Evolutionary conservation across 2,888 invertebrate genomes (phyloP), one percentile per base, ranked within the genome.

Genomic region (Cybosia mesomella): DNA sequence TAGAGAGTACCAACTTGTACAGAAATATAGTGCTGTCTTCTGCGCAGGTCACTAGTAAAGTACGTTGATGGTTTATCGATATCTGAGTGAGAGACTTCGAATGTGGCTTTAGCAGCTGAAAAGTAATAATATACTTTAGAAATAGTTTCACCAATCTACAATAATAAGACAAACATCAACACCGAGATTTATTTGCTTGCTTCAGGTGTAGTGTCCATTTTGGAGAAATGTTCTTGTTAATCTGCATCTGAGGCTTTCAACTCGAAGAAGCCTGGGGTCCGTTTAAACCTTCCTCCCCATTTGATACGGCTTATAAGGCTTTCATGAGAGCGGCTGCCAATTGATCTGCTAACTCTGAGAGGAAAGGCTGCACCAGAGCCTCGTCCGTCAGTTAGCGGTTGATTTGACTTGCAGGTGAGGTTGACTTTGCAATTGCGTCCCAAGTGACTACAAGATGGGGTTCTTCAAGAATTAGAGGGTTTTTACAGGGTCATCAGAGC

Each of bases 21-120:
- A 97, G 91, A 81, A 98, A 98, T 75, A 97, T 95, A 0, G 97
- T 97, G 18, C 88, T 91, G 85, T 98, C 98, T 71, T 95, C 92
- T 1, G 97, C 96, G 11, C 96, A 96, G 0, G 96, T 97, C 0
- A 97, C 95, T 13, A 98, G 84, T 62, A 97, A 70, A 0, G 95
- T 96, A 15, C 95, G 93, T 18, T 89, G 86, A 0, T 90, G 82
- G 85, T 97, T 97, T 22, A 97, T 89, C 1, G 95, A 92, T 87
- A 97, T 95, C 73, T 94, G 93, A 0, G 95, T 96, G 22, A 98
- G 90, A 0, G 96, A 88, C 75, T 95, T 95, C 0, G 95, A 96
- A 84, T 98, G 98, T 0, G 97, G 97, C 86, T 97, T 98, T 18
- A 96, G 88, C 1, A 95, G 87, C 93, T 96, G 89, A 7, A 84